Evolutionary conservation across 2,888 invertebrate species (phyloP), one percentile per base, ranked within the genome.

Genomic region (Epistrophe grossulariae): DNA sequence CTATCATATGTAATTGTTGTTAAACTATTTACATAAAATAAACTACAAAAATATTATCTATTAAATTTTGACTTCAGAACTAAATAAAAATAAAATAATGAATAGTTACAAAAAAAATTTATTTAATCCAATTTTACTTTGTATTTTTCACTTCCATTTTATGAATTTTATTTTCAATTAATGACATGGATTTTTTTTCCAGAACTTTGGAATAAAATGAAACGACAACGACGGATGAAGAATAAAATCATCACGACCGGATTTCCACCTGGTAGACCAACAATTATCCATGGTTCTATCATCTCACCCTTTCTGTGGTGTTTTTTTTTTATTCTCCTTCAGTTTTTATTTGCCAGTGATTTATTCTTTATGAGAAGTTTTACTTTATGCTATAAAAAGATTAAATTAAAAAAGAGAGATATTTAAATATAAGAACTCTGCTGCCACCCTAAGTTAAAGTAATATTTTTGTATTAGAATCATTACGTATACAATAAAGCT

Each of bases 241-340:
- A 83, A 68, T 28, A 79, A 40, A 83, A 79, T 83, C 79, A 83
- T 79, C 79, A 72, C 55, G 38, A 70, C 50, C 68, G 79, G 73
- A 83, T 70, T 45, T 73, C 79, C 60, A 73, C 55, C n/a, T 79
- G 79, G 72, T 40, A 70, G 68, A 60, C 78, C 68, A 83, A 55
- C 68, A 79, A 79, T 79, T 73, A 73, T 73, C 72, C 40, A 57
- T 43, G n/a, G 24, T 62, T 68, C 48, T 64, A 68, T 48, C 8
- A 45, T 35, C 59, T 43, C 28, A 62, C 55, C 50, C 68, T 35
- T 70, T 68, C 45, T 68, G 50, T 60, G 38, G 45, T 64, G 11
- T 71, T 52, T 43, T 60, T 24, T n/a, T 19, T 13, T 40, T 24
- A 57, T 13, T 57, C 45, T 38, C 0, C 10, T 6, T 64, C 35